A percentile compares a stretch with the other conserved stretches of the same genome.
Conservation (phyloP, 2,888 invertebrate genomes). For the Seira ritae region DNA sequence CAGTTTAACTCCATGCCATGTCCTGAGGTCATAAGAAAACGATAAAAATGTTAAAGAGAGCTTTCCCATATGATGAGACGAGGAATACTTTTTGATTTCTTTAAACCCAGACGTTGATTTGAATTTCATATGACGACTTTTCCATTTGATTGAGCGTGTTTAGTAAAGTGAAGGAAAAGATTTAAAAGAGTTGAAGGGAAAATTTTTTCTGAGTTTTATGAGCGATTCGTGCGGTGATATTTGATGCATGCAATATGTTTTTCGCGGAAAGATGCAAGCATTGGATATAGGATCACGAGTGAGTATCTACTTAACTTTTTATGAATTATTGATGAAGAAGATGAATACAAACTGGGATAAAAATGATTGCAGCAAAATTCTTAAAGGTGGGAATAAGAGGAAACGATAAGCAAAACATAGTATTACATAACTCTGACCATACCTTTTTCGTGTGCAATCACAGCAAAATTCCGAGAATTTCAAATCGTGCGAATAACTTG, state of each 20-base stretch:
- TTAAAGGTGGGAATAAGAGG: no score
- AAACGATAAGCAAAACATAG: background rate
- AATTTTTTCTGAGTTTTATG: no score
- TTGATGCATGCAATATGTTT: no score
- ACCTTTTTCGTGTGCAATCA: background rate
- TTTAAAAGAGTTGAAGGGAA: background rate
- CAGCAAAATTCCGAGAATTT: no score
- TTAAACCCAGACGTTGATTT: conserved; percentile 5
- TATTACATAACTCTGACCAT: background rate
- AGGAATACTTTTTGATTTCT: background rate
- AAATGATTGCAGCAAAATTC: no score
- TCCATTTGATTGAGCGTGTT: background rate
- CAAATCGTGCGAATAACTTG: no score
- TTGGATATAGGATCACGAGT: background rate
- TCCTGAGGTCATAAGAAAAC: background rate
- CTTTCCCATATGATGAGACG: background rate
- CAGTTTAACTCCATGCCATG: conserved; percentile 17
- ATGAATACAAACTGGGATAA: no score
- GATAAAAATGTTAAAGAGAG: background rate
- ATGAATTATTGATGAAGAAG: conserved; percentile 31
- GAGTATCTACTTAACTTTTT: conserved; percentile 23
- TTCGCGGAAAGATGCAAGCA: conserved; percentile 6
- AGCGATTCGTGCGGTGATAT: no score
- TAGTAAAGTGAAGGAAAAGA: no score
- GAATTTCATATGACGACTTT: conserved; percentile 20